Evolutionary conservation across 1,140 invertebrate species (phyloP).

Genomic region (Xylocopa sonorina): DNA sequence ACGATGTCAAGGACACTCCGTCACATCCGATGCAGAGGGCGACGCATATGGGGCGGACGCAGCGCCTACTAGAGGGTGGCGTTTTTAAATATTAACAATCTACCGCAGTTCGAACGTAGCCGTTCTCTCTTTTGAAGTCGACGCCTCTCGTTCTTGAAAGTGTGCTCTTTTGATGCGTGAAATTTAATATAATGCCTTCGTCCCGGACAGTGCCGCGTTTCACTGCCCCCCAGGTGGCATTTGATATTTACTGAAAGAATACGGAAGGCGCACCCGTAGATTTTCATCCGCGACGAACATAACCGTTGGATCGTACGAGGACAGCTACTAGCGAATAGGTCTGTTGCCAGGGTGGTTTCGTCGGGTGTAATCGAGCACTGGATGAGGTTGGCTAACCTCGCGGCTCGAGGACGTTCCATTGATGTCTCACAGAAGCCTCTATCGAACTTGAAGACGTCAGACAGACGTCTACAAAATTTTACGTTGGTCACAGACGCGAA

Average conservation of each 20-base stretch:
- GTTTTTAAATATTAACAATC: constrained; percentile 24
- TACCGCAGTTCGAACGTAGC: constrained; percentile 6
- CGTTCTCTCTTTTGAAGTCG: background rate
- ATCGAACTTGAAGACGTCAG: too few species aligned
- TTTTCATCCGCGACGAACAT: background rate
- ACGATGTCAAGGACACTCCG: too few species aligned
- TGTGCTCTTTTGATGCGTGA: constrained; percentile 19
- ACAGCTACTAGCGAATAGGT: background rate
- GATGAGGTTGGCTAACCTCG: too few species aligned
- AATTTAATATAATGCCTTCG: constrained; percentile 29
- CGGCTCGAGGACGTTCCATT: too few species aligned
- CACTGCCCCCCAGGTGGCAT: background rate
- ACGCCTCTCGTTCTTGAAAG: background rate
- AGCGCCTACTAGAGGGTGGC: background rate
- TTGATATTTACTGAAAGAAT: constrained; percentile 28
- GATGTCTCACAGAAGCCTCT: too few species aligned
- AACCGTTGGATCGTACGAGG: background rate
- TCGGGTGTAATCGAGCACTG: too few species aligned
- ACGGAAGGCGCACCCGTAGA: background rate
- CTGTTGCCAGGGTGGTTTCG: background rate
- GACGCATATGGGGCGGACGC: background rate
- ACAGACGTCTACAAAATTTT: too few species aligned
- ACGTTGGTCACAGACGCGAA: too few species aligned
- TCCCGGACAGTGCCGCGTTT: background rate
- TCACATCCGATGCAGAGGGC: too few species aligned